These are phyloP conservation scores for Lindbergichthys nudifrons DNA, from an alignment of 2,797 vertebrate genomes.

Conservation along the genomic window DNA sequence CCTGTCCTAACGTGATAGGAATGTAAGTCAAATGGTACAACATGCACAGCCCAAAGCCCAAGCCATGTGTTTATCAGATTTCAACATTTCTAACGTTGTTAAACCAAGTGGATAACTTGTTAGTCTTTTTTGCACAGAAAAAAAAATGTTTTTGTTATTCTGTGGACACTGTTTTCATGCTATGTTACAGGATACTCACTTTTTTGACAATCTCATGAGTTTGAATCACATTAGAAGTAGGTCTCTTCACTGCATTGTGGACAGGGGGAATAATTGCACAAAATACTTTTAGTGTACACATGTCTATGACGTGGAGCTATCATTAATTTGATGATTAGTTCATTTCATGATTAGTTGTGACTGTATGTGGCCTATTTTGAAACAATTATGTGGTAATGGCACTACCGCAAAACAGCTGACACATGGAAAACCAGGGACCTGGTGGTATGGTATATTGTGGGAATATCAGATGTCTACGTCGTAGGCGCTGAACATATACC, in stretches of 20 bases:
- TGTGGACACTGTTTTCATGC: neutral
- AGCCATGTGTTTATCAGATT: neutral
- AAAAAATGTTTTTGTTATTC: too few relatives aligned
- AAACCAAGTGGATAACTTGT: neutral
- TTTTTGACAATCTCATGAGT: neutral
- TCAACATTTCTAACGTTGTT: neutral
- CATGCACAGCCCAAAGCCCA: neutral
- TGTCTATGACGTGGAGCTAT: neutral
- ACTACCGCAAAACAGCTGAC: neutral
- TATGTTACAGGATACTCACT: neutral
- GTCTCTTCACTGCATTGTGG: neutral
- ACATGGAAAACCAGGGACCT: neutral
- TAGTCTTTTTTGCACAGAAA: neutral
- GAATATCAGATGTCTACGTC: neutral
- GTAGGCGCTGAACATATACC: too few relatives aligned
- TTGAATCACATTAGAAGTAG: neutral
- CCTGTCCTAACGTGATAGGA: neutral
- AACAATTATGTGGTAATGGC: neutral
- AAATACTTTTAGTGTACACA: neutral
- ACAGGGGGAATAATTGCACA: neutral
- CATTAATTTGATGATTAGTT: neutral
- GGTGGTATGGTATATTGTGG: neutral
- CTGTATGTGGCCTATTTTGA: too few relatives aligned
- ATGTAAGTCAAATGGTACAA: neutral
- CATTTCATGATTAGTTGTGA: neutral